Evolutionary conservation across 2,797 vertebrate genomes (phyloP).

Genomic region (Propithecus perrieri): DNA sequence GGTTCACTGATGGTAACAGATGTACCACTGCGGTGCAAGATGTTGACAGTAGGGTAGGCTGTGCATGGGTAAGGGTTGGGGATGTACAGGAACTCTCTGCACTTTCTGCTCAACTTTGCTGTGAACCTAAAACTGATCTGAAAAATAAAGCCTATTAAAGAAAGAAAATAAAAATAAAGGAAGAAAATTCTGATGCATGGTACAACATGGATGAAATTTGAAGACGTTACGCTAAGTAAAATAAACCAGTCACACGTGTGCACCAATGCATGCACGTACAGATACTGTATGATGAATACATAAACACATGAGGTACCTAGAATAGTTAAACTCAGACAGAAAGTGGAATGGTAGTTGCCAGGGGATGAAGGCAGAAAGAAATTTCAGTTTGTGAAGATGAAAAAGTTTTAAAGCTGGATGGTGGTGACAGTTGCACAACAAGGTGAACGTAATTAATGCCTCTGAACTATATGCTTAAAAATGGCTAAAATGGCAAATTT

Average conservation of each 20-base stretch:
- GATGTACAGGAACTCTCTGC: not conserved
- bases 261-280: not conserved
- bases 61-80: accelerated
- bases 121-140: not conserved
- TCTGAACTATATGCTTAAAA: not conserved
- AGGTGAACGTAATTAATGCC: not conserved
- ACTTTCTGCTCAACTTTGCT: not conserved
- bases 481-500: not conserved
- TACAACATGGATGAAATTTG: not conserved
- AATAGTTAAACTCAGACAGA: not conserved
- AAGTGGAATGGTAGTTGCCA: not conserved
- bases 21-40: not conserved
- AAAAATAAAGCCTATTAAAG: not conserved
- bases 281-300: not conserved
- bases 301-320: not conserved
- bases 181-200: not conserved
- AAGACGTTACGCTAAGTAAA: not conserved
- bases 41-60: not conserved
- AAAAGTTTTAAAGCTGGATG: not conserved
- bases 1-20: not conserved
- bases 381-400: not conserved
- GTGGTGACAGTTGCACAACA: not conserved
- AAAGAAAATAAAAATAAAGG: not conserved
- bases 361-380: not conserved
- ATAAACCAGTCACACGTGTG: not conserved